These are phyloP conservation scores for Akabosia matsudoensis DNA, from an alignment of 1,140 invertebrate genomes.

Conservation along the genomic window DNA sequence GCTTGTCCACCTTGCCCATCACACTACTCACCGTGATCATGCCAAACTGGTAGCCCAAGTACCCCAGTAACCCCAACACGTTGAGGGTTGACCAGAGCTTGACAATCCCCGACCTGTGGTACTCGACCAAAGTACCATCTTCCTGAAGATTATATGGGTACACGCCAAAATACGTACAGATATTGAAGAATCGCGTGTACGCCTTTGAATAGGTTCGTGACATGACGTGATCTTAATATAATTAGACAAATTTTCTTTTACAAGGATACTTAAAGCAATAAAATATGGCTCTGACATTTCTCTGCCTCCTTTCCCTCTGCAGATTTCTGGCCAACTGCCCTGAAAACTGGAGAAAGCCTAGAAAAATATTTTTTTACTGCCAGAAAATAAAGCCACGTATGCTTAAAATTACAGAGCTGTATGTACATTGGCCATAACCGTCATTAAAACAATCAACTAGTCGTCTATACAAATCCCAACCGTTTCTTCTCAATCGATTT, in stretches of 20 bases:
- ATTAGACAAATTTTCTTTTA: too few relatives aligned
- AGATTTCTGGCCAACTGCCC: too few relatives aligned
- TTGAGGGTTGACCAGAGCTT: conserved; percentile 42
- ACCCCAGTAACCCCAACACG: conserved; percentile 34
- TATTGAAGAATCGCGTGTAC: conserved; percentile 44
- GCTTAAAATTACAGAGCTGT: too few relatives aligned
- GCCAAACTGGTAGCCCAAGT: conserved; percentile 43
- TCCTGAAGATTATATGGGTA: conserved; percentile 45
- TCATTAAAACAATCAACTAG: too few relatives aligned
- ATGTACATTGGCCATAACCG: too few relatives aligned
- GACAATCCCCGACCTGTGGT: conserved; percentile 38
- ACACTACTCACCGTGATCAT: conserved; percentile 44
- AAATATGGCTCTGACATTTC: too few relatives aligned
- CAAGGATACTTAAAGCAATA: too few relatives aligned
- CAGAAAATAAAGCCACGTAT: too few relatives aligned
- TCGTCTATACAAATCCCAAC: too few relatives aligned
- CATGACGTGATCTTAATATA: conserved; percentile 27
- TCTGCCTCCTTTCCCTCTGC: too few relatives aligned
- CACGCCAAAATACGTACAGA: conserved; percentile 38
- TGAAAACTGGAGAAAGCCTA: too few relatives aligned
- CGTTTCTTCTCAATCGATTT: background rate
- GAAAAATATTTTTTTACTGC: too few relatives aligned
- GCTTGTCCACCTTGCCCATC: conserved; percentile 41
- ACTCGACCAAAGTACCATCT: conserved; percentile 45
- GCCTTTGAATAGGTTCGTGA: conserved; percentile 33